Base-by-base conservation (phyloP, 2,888 invertebrate genomes). In the Tinea trinotella region DNA sequence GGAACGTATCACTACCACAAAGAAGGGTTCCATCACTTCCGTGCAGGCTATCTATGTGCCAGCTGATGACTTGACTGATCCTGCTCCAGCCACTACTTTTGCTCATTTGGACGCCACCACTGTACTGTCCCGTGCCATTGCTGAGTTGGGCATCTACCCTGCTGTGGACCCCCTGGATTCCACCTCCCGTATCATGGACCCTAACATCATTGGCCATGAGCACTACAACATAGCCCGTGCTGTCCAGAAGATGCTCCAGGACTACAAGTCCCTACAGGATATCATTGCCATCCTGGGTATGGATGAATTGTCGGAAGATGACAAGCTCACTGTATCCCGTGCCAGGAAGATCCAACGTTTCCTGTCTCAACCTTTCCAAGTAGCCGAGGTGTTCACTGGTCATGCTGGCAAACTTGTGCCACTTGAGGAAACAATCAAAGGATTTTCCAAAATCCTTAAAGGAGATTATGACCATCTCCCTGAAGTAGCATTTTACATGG, bases 81-180 rank as follows among this genome's bases (percentile, higher is more conserved):
- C 97, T 59, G 96, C 97, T 53, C 97, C 97, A 53, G 96, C 97
- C 60, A 97, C 97, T 57, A 97, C 97, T 22, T 97, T 97, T 69
- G 94, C 97, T 79, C 97, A 97, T 83, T 93, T 97, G 90, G 97
- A 97, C 70, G 97, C 97, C 71, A 97, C 96, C 59, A 97, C 97
- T 76, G 97, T 97, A 61, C 82, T 97, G 81, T 96, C 96, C 15
- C 92, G 97, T 73, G 95, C 95, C 66, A 97, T 96, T 78, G 95
- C 97, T 59, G 97, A 97, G 79, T 84, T 97, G 75, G 96, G 95
- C 62, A 95, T 95, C 74, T 97, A 97, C 81, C 97, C 97, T 0
- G 97, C 97, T 67, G 97, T 97, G 60, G 97, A 97, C 87, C 97
- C 97, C 10, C 90, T 97, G 40, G 97, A 97, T 77, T 97, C 97